Conservation (phyloP, 2,113 vertebrate genomes). For the Heloderma charlesbogerti region DNA sequence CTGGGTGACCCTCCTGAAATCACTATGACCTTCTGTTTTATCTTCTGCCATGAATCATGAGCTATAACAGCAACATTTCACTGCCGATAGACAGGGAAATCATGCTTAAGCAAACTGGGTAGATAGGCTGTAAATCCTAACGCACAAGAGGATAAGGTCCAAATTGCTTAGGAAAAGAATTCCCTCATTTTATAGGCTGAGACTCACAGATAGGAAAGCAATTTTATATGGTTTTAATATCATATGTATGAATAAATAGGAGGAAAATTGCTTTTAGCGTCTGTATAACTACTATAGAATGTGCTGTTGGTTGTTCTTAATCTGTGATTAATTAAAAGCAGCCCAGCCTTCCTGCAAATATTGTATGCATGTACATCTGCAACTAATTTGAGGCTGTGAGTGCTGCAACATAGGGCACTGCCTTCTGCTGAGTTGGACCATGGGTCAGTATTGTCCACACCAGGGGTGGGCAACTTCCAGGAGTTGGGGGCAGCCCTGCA, state of each 20-base stretch:
- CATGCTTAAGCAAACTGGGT: conserved; percentile 49
- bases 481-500: too few relatives aligned
- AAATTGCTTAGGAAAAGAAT: conserved; percentile 1
- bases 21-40: conserved; percentile 61
- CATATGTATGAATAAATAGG: not conserved
- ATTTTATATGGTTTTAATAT: not conserved
- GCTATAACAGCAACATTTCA: conserved; percentile 55
- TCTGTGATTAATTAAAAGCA: not conserved
- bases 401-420: too few relatives aligned
- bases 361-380: not conserved
- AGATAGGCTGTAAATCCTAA: conserved; percentile 53
- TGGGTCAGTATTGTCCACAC: too few relatives aligned
- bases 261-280: not conserved
- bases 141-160: not conserved
- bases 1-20: conserved; percentile 58
- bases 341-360: not conserved
- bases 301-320: not conserved
- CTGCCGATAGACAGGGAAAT: conserved; percentile 43
- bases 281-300: not conserved
- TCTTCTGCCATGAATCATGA: conserved; percentile 58
- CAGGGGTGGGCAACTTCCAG: too few relatives aligned
- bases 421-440: too few relatives aligned
- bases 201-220: not conserved
- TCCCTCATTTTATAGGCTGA: not conserved
- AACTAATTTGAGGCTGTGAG: not conserved